These are phyloP conservation scores for Babyrousa celebensis DNA, from an alignment of 2,797 vertebrate genomes.

Conservation along the genomic window DNA sequence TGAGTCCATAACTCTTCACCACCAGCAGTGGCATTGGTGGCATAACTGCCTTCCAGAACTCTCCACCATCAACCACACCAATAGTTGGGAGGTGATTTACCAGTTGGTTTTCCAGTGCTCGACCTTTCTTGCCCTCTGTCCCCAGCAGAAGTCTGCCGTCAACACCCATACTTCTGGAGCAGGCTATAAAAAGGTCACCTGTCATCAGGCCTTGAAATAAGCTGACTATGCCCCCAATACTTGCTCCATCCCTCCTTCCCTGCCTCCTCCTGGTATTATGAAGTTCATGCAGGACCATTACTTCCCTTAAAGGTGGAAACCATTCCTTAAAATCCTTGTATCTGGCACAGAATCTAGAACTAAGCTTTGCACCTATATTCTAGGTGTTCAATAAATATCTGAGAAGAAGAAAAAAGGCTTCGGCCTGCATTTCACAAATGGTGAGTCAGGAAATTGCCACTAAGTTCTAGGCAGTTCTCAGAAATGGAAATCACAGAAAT, in stretches of 20 bases:
- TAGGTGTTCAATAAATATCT: neutral
- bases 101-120: neutral
- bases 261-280: neutral
- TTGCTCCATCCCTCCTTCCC: neutral
- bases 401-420: conserved; percentile 17
- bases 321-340: neutral
- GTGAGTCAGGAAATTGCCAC: conserved; percentile 24
- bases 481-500: conserved; percentile 58
- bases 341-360: neutral
- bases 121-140: neutral
- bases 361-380: neutral
- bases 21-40: no score
- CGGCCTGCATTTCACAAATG: neutral
- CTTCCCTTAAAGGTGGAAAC: neutral
- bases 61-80: neutral
- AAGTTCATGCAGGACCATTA: neutral
- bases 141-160: neutral
- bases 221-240: neutral
- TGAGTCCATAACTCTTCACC: neutral
- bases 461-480: conserved; percentile 52
- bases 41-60: neutral
- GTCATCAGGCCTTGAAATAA: neutral
- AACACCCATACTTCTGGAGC: neutral
- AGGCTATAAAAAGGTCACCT: conserved; percentile 19
- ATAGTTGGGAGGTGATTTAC: neutral